These are phyloP conservation scores for Perizoma affinitatum DNA, from an alignment of 2,888 invertebrate genomes.

Conservation along the genomic window DNA sequence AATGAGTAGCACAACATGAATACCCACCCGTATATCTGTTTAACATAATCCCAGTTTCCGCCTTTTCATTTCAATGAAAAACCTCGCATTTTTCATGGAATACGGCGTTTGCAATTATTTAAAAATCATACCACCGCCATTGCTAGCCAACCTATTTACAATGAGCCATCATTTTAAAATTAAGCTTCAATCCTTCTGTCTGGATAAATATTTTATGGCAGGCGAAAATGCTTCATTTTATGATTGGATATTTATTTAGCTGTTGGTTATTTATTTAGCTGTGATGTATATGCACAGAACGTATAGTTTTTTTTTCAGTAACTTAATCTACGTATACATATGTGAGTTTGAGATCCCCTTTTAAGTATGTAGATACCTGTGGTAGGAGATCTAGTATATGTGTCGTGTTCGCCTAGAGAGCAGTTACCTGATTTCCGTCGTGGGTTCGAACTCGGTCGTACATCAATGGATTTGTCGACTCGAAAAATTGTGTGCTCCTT, in stretches of 20 bases:
- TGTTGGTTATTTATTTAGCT: not conserved
- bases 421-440: too few relatives aligned
- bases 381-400: too few relatives aligned
- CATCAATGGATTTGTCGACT: too few relatives aligned
- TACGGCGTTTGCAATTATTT: slow-evolving; percentile 39
- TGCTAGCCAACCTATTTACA: slow-evolving; percentile 36
- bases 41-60: slow-evolving; percentile 9
- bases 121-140: slow-evolving; percentile 41
- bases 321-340: too few relatives aligned
- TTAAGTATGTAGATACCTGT: too few relatives aligned
- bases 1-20: not conserved
- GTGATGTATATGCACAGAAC: too few relatives aligned
- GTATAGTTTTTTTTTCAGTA: too few relatives aligned
- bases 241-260: not conserved
- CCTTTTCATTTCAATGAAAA: slow-evolving; percentile 26
- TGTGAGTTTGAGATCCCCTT: too few relatives aligned
- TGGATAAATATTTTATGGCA: slow-evolving; percentile 20
- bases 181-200: slow-evolving; percentile 18
- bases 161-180: slow-evolving; percentile 38
- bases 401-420: too few relatives aligned
- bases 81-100: slow-evolving; percentile 26
- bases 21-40: not conserved
- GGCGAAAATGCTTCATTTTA: not conserved
- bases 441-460: too few relatives aligned
- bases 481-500: too few relatives aligned